A percentile compares a stretch with the other conserved stretches of the same genome.
Conservation (phyloP, 1,140 invertebrate genomes). For the Drosophila melanogaster region DNA sequence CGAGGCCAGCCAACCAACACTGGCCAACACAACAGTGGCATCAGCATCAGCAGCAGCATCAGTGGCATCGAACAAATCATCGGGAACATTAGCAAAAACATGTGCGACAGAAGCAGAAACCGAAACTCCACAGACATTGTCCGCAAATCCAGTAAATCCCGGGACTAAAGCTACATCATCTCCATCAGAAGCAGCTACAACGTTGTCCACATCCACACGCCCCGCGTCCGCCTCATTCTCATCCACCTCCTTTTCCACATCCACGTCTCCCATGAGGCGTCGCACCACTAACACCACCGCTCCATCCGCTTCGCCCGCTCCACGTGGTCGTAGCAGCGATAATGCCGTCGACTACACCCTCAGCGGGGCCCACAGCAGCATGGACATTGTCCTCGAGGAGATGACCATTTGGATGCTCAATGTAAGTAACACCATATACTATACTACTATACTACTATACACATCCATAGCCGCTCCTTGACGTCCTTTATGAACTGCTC, state of each 20-base stretch:
- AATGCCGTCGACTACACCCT: conserved; percentile 71
- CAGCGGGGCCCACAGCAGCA: conserved; percentile 58
- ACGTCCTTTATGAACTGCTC: conserved; percentile 1
- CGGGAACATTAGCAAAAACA: conserved; percentile 27
- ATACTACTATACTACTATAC: no score
- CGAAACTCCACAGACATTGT: conserved; percentile 12
- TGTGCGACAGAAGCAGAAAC: conserved; percentile 13
- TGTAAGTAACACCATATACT: conserved; percentile 54
- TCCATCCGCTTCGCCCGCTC: neutral
- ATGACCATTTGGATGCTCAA: conserved; percentile 73
- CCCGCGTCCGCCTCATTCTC: neutral
- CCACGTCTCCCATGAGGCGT: conserved; percentile 2
- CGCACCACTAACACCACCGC: neutral
- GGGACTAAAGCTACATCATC: conserved; percentile 10
- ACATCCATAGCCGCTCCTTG: neutral
- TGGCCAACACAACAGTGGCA: conserved; percentile 8
- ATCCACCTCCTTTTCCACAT: neutral
- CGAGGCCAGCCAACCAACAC: conserved; percentile 38
- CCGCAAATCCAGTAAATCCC: conserved; percentile 13
- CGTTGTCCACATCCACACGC: conserved; percentile 16
- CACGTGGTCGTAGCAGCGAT: conserved; percentile 51
- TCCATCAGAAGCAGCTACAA: conserved; percentile 11
- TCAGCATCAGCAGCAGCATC: conserved; percentile 10
- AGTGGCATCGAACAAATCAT: conserved; percentile 12
- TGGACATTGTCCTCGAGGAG: conserved; percentile 70